phyloP scores from a whole-genome alignment of 2,797 vertebrate genomes.

The Sebastiscus tertius region DNA sequence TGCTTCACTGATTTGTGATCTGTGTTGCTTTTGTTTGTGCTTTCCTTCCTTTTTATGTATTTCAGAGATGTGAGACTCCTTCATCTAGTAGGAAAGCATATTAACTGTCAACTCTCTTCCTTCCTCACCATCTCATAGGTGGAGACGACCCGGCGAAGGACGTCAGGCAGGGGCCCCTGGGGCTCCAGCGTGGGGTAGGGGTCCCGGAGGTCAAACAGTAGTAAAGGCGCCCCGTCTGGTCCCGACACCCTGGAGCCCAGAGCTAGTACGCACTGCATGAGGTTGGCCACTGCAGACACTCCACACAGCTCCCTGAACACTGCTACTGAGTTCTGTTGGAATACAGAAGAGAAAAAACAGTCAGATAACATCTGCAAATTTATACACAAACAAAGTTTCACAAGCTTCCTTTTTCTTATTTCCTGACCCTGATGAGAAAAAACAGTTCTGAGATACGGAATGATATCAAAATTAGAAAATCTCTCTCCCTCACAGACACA shows the following conservation, averaged over 20 bases:
- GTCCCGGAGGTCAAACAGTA: constrained; percentile 90
- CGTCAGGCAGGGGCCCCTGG: constrained; percentile 92
- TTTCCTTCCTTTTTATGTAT: constrained; percentile 39
- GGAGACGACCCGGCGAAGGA: constrained; percentile 90
- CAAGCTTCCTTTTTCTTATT: not conserved
- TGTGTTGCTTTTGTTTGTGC: constrained; percentile 30
- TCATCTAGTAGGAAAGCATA: not conserved
- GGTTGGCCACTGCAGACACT: constrained; percentile 92
- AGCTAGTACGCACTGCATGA: constrained; percentile 94
- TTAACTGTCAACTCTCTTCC: constrained; percentile 7
- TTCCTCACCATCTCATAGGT: constrained; percentile 90
- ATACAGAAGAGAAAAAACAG: not conserved
- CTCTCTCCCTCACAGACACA: not conserved
- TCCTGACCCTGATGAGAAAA: not conserved
- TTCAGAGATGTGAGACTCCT: constrained; percentile 14
- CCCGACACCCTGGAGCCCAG: constrained; percentile 89
- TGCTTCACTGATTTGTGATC: constrained; percentile 3
- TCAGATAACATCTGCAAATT: not conserved
- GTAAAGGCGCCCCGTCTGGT: constrained; percentile 86
- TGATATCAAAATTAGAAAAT: not conserved
- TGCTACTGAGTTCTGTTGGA: constrained; percentile 87
- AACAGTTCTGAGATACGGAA: not conserved
- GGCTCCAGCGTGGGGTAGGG: constrained; percentile 91
- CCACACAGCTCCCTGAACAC: constrained; percentile 95
- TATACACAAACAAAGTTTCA: not conserved